Conservation (phyloP, 2,113 vertebrate species). For the Uropsilus gracilis region DNA sequence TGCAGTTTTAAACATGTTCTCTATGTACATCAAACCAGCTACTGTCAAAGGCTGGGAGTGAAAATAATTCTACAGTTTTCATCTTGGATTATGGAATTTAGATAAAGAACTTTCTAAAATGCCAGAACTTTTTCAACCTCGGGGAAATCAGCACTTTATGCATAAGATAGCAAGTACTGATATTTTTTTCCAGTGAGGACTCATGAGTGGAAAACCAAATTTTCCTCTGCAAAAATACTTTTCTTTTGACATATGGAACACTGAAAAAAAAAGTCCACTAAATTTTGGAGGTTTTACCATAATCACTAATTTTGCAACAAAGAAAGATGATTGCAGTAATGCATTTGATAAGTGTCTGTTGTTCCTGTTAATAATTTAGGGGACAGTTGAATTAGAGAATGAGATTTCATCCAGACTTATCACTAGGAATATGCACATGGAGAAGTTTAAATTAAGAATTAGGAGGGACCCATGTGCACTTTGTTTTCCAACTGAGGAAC, state of each 20-base stretch:
- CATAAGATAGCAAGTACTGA: background rate
- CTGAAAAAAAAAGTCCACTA: background rate
- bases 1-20: slow-evolving; percentile 1
- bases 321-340: background rate
- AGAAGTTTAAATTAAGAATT: background rate
- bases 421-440: background rate
- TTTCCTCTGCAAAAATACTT: background rate
- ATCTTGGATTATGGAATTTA: background rate
- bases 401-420: slow-evolving; percentile 9
- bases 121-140: background rate
- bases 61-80: slow-evolving; percentile 19
- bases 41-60: background rate
- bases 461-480: background rate
- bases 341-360: background rate
- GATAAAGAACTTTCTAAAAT: slow-evolving; percentile 20
- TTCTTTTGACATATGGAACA: background rate
- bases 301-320: background rate
- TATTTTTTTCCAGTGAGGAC: background rate
- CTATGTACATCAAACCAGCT: background rate
- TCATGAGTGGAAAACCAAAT: too few species aligned
- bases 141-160: background rate
- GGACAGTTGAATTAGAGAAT: background rate
- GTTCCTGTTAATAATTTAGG: slow-evolving; percentile 2
- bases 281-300: slow-evolving; percentile 10
- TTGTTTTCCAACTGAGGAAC: background rate